These are phyloP conservation scores for Barbus barbus DNA, from an alignment of 2,113 vertebrate genomes.

Conservation along the genomic window DNA sequence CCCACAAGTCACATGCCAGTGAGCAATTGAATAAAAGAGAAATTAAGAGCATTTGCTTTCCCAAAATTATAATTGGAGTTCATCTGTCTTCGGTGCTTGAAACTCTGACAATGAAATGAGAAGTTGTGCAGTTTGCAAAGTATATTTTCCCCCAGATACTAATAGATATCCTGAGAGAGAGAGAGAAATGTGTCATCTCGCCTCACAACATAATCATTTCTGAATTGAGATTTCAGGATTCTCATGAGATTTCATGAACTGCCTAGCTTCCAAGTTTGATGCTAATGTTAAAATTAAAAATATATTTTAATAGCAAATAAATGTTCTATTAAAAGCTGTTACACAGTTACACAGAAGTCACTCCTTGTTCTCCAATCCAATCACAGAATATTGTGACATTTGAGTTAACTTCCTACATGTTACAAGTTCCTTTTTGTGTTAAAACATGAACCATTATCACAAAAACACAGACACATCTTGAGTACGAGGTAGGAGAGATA, in stretches of 20 bases:
- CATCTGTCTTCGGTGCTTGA: not conserved
- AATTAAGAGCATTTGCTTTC: not conserved
- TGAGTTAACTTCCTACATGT: too few species aligned
- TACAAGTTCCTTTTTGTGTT: too few species aligned
- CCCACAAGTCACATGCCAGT: not conserved
- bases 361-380: too few species aligned
- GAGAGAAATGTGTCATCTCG: not conserved
- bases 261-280: too few species aligned
- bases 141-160: not conserved
- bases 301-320: not conserved
- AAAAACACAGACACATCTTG: too few species aligned
- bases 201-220: not conserved
- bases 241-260: not conserved
- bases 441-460: too few species aligned
- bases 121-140: not conserved
- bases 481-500: too few species aligned
- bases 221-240: not conserved
- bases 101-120: not conserved
- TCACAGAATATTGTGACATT: too few species aligned
- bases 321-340: too few species aligned
- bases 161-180: not conserved
- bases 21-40: slow-evolving; percentile 1
- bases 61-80: not conserved
- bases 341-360: too few species aligned
- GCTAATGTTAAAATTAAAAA: not conserved